Evolutionary conservation across 2,888 invertebrate genomes (phyloP), one percentile per base, ranked within the genome.

Genomic region (Trissolcus japonicus): DNA sequence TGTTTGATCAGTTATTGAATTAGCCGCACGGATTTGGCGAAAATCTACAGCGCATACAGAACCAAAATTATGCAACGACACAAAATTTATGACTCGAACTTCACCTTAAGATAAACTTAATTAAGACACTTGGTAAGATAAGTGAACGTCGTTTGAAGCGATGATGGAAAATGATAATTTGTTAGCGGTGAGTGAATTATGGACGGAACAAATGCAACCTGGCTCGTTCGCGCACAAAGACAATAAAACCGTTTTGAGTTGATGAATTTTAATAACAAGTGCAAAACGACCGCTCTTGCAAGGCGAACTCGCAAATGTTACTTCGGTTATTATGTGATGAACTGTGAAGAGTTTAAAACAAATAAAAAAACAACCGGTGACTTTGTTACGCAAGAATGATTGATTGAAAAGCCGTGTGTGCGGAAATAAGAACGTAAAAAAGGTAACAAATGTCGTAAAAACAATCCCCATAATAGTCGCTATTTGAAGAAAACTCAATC

Each of bases 191-290:
- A 63, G 46, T 72, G 59, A 72, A 63, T 72, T 72, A 71, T 71
- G 71, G 71, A 72, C 63, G 63, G 63, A 72, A 72, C 57, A 63
- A 72, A 63, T 72, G 71, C 63, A 59, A 72, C 71, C 57, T 72
- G 11, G 59, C 59, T 35, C 35, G 35, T 35, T 35, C 35, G 35
- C 35, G 35, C 11, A 35, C 41, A 35, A 35, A 35, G 35, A 35
- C 35, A 35, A 35, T 35, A 9, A 35, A 35, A 35, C 35, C 35
- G 6, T 35, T 35, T 35, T 35, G 35, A 35, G 35, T 11, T 35
- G 35, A 35, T 35, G 35, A 35, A 35, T 35, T 35, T 35, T 35
- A 35, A 35, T 35, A 35, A 35, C 35, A 35, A 35, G 35, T 35
- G 25, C 25, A 25, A 25, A 25, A 25, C 25, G 25, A 35, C 9